Conservation (phyloP, 2,797 vertebrate genomes). For the Setipinna tenuifilis region DNA sequence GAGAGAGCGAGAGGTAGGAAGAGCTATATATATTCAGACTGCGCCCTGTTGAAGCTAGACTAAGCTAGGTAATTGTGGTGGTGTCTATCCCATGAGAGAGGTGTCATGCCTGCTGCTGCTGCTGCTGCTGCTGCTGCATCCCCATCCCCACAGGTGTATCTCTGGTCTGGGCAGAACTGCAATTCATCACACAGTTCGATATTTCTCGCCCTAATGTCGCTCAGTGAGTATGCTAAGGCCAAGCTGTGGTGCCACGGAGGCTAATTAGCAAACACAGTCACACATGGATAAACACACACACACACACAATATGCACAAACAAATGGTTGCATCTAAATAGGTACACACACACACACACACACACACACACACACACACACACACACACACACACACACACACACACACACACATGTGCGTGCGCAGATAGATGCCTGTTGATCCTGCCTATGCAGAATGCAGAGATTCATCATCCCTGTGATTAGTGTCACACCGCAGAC, state of each 20-base stretch:
- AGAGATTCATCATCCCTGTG: background rate
- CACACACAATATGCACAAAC: background rate
- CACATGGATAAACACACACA: background rate
- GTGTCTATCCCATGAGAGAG: background rate
- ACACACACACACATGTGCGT: too few species aligned
- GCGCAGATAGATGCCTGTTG: too few species aligned
- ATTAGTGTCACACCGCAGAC: background rate
- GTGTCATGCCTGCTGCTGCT: background rate
- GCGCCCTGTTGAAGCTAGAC: too few species aligned
- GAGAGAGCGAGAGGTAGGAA: too few species aligned
- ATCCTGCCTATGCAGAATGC: too few species aligned
- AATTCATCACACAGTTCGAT: conserved; percentile 13
- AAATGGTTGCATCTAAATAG: background rate
- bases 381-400: too few species aligned
- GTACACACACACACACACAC: too few species aligned
- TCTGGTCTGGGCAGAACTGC: background rate
- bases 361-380: too few species aligned
- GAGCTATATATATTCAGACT: too few species aligned
- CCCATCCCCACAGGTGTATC: background rate
- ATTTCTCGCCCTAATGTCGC: background rate
- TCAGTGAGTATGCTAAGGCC: background rate
- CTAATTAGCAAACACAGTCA: conserved; percentile 1
- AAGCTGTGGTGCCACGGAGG: background rate
- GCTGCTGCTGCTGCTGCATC: too few species aligned
- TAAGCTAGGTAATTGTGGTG: background rate